Base-by-base conservation (phyloP, 1,140 invertebrate species). In the Atta cephalotes region DNA sequence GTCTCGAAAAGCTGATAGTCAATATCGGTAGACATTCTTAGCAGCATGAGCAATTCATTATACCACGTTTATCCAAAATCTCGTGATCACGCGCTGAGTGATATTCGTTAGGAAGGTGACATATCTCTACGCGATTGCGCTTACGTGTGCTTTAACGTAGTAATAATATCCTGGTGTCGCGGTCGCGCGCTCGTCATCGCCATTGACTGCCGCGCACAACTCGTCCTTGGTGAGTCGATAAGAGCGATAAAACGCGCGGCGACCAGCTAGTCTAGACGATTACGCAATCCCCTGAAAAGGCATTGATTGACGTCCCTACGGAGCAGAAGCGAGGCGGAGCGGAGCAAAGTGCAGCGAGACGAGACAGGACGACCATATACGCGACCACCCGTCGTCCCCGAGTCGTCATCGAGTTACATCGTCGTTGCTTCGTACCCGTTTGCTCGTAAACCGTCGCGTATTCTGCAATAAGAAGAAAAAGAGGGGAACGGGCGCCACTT, bases 211-310 rank as follows among this genome's bases (percentile, higher is more conserved):
- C 58, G 58, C 63, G 49, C 65, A 65, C 51, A 9, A 74, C 60
- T 86, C 90, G 88, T 87, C 87, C 91, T 91, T 92, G 87, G 68
- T 65, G 74, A 53, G 63, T 68, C 87, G 91, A 92, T 92, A 92
- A 92, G 87, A 90, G 82, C 91, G 91, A 91, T 92, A 91, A 91
- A 91, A 86, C 65, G 78, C 63, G 21, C 78, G n/a, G 82, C 88
- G 87, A 89, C 90, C 87, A 82, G 85, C 88, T 87, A 88, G 91
- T 92, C 91, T 92, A 91, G 90, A 92, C 90, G 91, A 91, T 92
- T 92, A 89, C 91, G 89, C 91, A 91, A 92, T 84, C 88, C 79
- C 85, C 71, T 90, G 91, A 92, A 91, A 92, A 91, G 88, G 84
- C 88, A 91, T 91, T 91, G 87, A 91, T 91, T 90, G 90, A 88